These are phyloP conservation scores for Pogonomyrmex californicus DNA, from an alignment of 1,140 invertebrate genomes.

Conservation along the genomic window DNA sequence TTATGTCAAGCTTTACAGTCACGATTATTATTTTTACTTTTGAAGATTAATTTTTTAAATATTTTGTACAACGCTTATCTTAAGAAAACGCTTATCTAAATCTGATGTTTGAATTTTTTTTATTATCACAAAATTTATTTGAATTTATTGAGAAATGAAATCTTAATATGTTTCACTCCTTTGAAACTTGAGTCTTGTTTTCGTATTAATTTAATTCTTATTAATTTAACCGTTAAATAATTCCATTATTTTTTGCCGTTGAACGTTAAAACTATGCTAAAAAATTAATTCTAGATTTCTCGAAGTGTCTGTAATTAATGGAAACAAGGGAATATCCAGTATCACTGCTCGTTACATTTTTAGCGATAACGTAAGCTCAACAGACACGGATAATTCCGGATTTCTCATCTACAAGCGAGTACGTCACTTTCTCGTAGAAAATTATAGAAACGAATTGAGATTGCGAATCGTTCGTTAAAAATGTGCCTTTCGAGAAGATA, in stretches of 20 bases:
- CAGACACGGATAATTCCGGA: conserved; percentile 18
- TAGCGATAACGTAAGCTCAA: conserved; percentile 3
- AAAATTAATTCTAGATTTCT: conserved; percentile 5
- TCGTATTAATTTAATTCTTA: background rate
- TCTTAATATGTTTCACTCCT: background rate
- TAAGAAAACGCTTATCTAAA: background rate
- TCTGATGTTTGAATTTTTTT: too few relatives aligned
- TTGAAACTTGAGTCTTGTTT: background rate
- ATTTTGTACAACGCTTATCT: background rate
- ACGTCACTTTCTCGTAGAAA: background rate
- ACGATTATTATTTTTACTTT: background rate
- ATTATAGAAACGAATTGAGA: conserved; percentile 3
- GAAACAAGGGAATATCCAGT: background rate
- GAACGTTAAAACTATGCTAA: background rate
- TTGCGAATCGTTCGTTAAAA: conserved; percentile 36
- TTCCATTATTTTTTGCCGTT: background rate
- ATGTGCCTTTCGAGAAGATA: conserved; percentile 16
- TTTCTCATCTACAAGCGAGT: conserved; percentile 15
- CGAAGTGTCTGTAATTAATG: conserved; percentile 10
- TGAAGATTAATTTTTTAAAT: background rate
- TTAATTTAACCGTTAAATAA: background rate
- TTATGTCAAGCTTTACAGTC: background rate
- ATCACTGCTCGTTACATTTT: conserved; percentile 36
- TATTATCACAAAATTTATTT: too few relatives aligned
- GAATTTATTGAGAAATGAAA: conserved; percentile 14